These are phyloP conservation scores for Hirtodrosophila duncani DNA, from an alignment of 2,888 invertebrate species.

Conservation along the genomic window DNA sequence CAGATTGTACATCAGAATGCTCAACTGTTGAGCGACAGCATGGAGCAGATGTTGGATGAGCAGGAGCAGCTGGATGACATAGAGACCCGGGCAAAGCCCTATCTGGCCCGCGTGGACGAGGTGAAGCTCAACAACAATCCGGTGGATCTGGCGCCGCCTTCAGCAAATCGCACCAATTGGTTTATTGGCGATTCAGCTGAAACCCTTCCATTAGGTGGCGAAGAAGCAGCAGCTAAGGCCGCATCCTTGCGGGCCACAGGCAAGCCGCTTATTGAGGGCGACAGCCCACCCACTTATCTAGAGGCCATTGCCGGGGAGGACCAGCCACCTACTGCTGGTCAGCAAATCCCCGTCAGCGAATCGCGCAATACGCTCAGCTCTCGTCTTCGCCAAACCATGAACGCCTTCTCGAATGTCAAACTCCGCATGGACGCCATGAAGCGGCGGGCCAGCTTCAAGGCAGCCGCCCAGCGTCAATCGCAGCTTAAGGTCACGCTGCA, in stretches of 20 bases:
- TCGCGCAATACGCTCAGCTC: conserved; percentile 47
- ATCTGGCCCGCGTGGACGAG: conserved; percentile 55
- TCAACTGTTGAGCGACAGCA: conserved; percentile 71
- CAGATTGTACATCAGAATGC: conserved; percentile 77
- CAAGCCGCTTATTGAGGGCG: conserved; percentile 64
- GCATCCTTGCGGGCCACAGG: neutral
- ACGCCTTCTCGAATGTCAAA: conserved; percentile 74
- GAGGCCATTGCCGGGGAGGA: conserved; percentile 70
- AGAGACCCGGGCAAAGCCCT: conserved; percentile 53
- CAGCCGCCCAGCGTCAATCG: conserved; percentile 43
- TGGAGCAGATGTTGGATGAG: conserved; percentile 70
- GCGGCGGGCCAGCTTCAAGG: conserved; percentile 75
- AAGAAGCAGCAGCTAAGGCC: neutral
- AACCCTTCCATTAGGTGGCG: too few species aligned
- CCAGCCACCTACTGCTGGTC: neutral
- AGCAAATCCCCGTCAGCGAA: neutral
- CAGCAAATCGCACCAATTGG: conserved; percentile 75
- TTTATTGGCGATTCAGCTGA: conserved; percentile 64
- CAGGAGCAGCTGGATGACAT: conserved; percentile 1
- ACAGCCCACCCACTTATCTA: conserved; percentile 76
- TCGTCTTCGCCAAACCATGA: conserved; percentile 70
- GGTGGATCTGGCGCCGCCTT: conserved; percentile 61
- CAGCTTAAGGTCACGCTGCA: conserved; percentile 74
- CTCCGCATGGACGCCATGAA: conserved; percentile 76
- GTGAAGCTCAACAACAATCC: conserved; percentile 16